These are phyloP conservation scores for Liodrosophila aerea DNA, from an alignment of 2,888 invertebrate species.

Conservation along the genomic window DNA sequence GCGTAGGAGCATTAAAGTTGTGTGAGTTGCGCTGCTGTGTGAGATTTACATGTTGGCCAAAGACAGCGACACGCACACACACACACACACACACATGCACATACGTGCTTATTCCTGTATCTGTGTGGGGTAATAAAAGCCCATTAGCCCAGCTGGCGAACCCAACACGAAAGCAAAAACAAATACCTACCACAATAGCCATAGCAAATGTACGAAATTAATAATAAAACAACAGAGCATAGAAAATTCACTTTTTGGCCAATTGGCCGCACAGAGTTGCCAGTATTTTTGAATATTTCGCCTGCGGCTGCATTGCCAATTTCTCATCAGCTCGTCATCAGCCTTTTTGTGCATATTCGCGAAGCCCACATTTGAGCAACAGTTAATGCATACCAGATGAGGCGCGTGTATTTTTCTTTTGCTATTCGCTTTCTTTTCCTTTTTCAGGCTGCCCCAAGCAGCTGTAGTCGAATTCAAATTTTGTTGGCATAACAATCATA, in stretches of 20 bases:
- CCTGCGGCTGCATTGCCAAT: constrained; percentile 47
- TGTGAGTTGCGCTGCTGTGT: constrained; percentile 30
- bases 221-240: constrained; percentile 72
- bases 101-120: constrained; percentile 7
- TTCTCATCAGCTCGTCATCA: constrained; percentile 28
- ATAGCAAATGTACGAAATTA: constrained; percentile 56
- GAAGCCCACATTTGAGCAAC: constrained; percentile 28
- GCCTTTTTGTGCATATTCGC: constrained; percentile 35
- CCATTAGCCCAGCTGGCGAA: constrained; percentile 55
- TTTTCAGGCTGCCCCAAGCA: constrained; percentile 23
- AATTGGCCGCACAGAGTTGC: constrained; percentile 29
- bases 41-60: constrained; percentile 63
- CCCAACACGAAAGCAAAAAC: constrained; percentile 25
- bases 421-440: background rate
- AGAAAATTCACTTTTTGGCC: constrained; percentile 62
- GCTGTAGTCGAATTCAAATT: constrained; percentile 43
- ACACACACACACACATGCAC: constrained; percentile 16
- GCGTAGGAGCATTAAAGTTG: constrained; percentile 64
- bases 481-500: constrained; percentile 32
- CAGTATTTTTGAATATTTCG: background rate
- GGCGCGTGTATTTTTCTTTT: constrained; percentile 22
- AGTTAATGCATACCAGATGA: constrained; percentile 71
- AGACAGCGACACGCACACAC: constrained; percentile 25
- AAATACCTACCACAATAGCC: constrained; percentile 17
- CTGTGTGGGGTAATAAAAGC: constrained; percentile 44